phyloP scores from a whole-genome alignment of 2,797 vertebrate genomes.

The Xenopus petersii region DNA sequence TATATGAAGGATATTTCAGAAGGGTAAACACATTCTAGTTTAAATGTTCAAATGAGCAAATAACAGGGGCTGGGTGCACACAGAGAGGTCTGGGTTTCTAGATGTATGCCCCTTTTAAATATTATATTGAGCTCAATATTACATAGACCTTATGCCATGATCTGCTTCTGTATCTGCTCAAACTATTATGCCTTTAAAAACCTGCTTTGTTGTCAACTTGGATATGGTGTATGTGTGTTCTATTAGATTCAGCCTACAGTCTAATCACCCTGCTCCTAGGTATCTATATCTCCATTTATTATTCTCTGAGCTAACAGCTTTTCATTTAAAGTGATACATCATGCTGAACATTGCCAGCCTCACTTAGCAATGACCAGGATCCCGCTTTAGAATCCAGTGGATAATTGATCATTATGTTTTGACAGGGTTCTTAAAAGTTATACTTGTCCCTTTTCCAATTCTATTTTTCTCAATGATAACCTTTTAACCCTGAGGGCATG shows the following conservation, averaged over 20 bases:
- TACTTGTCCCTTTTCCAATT: background rate
- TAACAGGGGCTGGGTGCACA: too few species aligned
- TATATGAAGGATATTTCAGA: too few species aligned
- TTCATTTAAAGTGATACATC: conserved; percentile 41
- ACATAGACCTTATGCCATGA: too few species aligned
- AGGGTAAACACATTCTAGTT: too few species aligned
- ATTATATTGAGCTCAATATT: too few species aligned
- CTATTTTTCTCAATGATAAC: background rate
- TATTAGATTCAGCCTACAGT: conserved; percentile 11
- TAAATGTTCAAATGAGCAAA: too few species aligned
- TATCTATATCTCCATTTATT: conserved; percentile 29
- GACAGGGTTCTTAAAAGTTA: conserved; percentile 26
- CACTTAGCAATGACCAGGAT: conserved; percentile 22
- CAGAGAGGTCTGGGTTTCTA: too few species aligned
- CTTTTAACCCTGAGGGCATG: background rate
- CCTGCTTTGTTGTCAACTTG: background rate
- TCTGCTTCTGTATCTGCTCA: too few species aligned
- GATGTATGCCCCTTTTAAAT: too few species aligned
- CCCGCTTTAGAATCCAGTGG: conserved; percentile 3
- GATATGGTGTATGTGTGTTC: background rate
- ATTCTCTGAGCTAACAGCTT: conserved; percentile 29
- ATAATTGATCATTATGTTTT: conserved; percentile 37
- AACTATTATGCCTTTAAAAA: too few species aligned
- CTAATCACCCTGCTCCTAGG: conserved; percentile 36
- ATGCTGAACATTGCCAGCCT: conserved; percentile 28